Conservation (phyloP, 1,140 invertebrate species). For the Melanaphis sacchari region DNA sequence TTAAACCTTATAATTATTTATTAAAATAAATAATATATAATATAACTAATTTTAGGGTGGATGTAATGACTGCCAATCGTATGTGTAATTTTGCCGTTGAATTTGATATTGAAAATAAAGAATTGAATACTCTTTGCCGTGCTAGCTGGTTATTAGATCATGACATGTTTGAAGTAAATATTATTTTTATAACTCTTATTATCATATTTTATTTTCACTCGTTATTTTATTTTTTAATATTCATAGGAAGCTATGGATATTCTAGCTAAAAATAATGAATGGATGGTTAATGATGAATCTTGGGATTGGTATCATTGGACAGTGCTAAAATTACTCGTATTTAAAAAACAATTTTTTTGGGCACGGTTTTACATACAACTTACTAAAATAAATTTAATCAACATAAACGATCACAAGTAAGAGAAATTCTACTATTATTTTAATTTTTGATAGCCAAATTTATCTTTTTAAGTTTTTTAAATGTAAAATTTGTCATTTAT, state of each 20-base stretch:
- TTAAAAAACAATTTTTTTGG: slow-evolving; percentile 43
- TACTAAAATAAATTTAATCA: not conserved
- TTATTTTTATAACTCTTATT: not conserved
- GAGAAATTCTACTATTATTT: not conserved
- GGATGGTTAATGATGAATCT: slow-evolving; percentile 16
- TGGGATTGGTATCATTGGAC: slow-evolving; percentile 47
- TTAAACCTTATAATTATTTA: not conserved
- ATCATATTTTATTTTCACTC: not conserved
- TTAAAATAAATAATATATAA: not conserved
- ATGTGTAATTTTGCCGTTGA: slow-evolving; percentile 53
- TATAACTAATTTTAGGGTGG: slow-evolving; percentile 10
- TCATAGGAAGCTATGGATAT: slow-evolving; percentile 48
- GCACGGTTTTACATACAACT: slow-evolving; percentile 26
- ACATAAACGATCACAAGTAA: slow-evolving; percentile 30
- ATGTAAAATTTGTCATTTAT: not conserved
- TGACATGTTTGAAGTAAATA: slow-evolving; percentile 57
- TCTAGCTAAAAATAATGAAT: not conserved
- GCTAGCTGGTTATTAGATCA: slow-evolving; percentile 57
- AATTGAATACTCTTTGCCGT: slow-evolving; percentile 34
- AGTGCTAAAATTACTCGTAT: slow-evolving; percentile 41
- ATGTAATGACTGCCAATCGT: slow-evolving; percentile 28
- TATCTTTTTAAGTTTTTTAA: not conserved
- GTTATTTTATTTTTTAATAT: not conserved
- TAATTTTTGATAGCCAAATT: not conserved
- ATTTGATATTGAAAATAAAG: slow-evolving; percentile 45